Evolutionary conservation across 92 coral and sea anemone genomes (phyloP).

Genomic region (Zoanthus sansibaricus): DNA sequence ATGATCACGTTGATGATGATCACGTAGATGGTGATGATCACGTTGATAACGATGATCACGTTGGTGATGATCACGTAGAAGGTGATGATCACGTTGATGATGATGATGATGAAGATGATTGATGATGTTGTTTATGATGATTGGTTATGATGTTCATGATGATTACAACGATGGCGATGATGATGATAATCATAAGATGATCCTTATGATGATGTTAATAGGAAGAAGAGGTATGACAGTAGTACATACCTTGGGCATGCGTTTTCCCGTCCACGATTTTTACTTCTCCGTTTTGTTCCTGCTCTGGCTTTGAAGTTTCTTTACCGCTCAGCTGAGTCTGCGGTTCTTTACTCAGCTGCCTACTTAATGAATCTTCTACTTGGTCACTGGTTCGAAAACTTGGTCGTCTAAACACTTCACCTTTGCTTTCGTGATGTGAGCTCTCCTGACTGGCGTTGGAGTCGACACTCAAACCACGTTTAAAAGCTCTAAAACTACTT

Average conservation of each 20-base stretch:
- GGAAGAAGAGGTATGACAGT: not conserved
- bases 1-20: too few species aligned
- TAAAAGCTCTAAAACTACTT: slow-evolving; percentile 25
- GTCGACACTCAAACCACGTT: slow-evolving; percentile 21
- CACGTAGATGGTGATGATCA: too few species aligned
- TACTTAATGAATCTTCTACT: not conserved
- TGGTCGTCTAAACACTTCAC: slow-evolving; percentile 1
- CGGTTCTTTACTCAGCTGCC: slow-evolving; percentile 29
- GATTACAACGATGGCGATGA: too few species aligned
- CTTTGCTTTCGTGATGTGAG: not conserved
- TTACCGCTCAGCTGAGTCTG: not conserved
- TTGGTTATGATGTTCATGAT: too few species aligned
- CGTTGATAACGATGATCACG: too few species aligned
- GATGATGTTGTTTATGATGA: too few species aligned
- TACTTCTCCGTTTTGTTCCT: slow-evolving; percentile 32
- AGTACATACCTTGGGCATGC: slow-evolving; percentile 10
- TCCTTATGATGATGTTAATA: too few species aligned
- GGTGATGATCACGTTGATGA: too few species aligned
- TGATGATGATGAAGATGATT: too few species aligned
- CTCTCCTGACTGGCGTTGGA: slow-evolving; percentile 9
- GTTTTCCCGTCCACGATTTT: slow-evolving; percentile 15
- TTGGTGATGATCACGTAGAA: too few species aligned
- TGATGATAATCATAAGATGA: too few species aligned
- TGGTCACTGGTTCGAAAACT: not conserved
- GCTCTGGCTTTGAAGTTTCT: slow-evolving; percentile 19